Evolutionary conservation across 2,888 invertebrate genomes (phyloP), one percentile per base, ranked within the genome.

Genomic region (Pogonocherus hispidulus): DNA sequence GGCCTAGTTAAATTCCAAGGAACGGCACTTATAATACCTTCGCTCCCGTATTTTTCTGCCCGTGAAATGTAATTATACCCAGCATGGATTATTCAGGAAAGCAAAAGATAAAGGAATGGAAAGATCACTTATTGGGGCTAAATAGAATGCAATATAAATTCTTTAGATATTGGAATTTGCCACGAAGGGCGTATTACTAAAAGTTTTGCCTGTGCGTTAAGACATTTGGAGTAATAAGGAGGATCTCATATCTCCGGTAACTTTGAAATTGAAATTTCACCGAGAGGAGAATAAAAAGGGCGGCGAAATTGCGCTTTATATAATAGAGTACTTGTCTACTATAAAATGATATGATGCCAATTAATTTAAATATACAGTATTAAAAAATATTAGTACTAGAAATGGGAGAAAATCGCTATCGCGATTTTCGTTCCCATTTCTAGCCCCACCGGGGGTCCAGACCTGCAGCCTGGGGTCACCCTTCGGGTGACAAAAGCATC

Each of bases 91-190:
- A 66, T 46, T 63, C 46, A 37, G 56, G 57, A 47, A 54, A 35
- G 52, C 46, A 44, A 41, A 54, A 67, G 62, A 68, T 56, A 63
- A 47, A 55, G 66, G 67, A 65, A 73, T 75, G 59, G 57, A 62
- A 35, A 68, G 72, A 75, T 74, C 75, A 72, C 67, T 71, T 68
- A 67, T 71, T 63, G 71, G 74, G 67, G 75, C 72, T 77, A 78
- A 79, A 80, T 80, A 80, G 81, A 82, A 81, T 78, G 76, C 80
- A 83, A 83, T 83, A 83, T 83, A 83, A 83, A 83, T 83, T 83
- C 81, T 80, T 72, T 56, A 70, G 73, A 69, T 76, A 79, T 80
- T 71, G 81, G 81, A 80, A 81, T 80, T 71, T 67, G 69, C 75
- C 63, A 70, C 76, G 75, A 60, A 63, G 72, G 72, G 75, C 77